Base-by-base conservation (phyloP, 2,888 invertebrate genomes). In the Dolichopus griseipennis region DNA sequence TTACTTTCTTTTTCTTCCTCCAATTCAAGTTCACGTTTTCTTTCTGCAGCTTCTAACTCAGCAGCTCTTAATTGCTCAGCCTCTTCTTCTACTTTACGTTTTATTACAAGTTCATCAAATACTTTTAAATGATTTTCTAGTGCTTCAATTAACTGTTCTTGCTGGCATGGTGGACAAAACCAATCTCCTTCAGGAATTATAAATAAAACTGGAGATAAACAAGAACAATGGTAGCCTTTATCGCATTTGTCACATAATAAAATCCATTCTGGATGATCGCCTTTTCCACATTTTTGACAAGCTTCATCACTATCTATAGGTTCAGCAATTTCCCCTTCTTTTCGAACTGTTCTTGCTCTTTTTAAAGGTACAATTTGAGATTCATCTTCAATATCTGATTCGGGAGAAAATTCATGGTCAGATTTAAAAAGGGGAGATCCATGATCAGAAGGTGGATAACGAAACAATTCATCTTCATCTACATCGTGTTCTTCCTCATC, bases 151-250 rank as follows among this genome's bases (percentile, higher is more conserved):
- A 81, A 72, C 82, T 91, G 86, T 75, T 92, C 93, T 82, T 98
- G 98, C 80, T 95, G 93, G 82, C 98, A 99, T 0, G 93, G 92
- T 43, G 98, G 98, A 81, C 99, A 99, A 82, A 88, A 95, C 99
- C 98, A 99, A 80, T 97, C 93, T 0, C 97, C 97, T 78, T 96
- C 95, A 0, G 98, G 99, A 75, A 99, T 92, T 41, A 93, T 87
- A 83, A 97, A 89, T 63, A 99, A 85, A 69, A 95, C 88, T 0
- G 98, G 98, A 71, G 92, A 88, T 61, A 98, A 86, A 78, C 98
- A 99, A 64, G 93, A 93, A 70, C 95, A 97, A 84, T 99, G 98
- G 88, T 95, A 97, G n/a, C 97, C 97, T 71, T 86, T 88, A 81
- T 99, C 97, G 81, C 98, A 99, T 72, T 86, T 86, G 83, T 99